A percentile compares a stretch with the other conserved stretches of the same genome.
phyloP scores from a whole-genome alignment of 2,113 vertebrate genomes.

The Ciconia maguari region DNA sequence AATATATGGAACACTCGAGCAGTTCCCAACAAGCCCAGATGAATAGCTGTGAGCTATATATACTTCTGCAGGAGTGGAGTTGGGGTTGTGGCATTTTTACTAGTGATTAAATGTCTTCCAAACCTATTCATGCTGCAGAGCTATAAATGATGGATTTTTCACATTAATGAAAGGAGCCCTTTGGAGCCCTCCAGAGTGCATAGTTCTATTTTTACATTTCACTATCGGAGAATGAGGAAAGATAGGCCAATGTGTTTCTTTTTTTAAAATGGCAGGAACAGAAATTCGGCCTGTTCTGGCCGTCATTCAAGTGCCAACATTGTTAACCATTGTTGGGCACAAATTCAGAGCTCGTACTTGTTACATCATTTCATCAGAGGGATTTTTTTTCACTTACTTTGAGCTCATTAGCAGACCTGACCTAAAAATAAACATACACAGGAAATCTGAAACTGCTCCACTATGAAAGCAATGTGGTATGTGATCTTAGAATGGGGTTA shows the following conservation, averaged over 20 bases:
- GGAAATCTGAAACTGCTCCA: not conserved
- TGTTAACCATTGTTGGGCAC: not conserved
- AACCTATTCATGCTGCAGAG: conserved; percentile 57
- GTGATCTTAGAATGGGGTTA: not conserved
- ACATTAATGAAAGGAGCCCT: conserved; percentile 52
- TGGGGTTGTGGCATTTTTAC: conserved; percentile 50
- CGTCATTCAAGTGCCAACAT: not conserved
- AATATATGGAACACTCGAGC: not conserved
- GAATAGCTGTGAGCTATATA: conserved; percentile 25
- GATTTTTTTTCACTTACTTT: not conserved
- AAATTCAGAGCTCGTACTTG: not conserved
- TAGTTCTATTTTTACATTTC: conserved; percentile 67
- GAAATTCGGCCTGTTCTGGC: not conserved
- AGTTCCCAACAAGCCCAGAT: not conserved
- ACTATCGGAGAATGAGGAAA: conserved; percentile 39
- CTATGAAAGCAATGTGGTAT: not conserved
- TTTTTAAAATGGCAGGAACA: conserved; percentile 51
- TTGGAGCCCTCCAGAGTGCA: conserved; percentile 52
- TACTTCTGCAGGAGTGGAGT: not conserved
- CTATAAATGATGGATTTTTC: conserved; percentile 69
- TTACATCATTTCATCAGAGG: not conserved
- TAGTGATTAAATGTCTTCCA: conserved; percentile 58
- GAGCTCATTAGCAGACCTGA: not conserved
- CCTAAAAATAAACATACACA: not conserved
- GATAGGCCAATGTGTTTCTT: conserved; percentile 44